phyloP scores from a whole-genome alignment of 2,888 invertebrate genomes.

The Ferdinandea cuprea region DNA sequence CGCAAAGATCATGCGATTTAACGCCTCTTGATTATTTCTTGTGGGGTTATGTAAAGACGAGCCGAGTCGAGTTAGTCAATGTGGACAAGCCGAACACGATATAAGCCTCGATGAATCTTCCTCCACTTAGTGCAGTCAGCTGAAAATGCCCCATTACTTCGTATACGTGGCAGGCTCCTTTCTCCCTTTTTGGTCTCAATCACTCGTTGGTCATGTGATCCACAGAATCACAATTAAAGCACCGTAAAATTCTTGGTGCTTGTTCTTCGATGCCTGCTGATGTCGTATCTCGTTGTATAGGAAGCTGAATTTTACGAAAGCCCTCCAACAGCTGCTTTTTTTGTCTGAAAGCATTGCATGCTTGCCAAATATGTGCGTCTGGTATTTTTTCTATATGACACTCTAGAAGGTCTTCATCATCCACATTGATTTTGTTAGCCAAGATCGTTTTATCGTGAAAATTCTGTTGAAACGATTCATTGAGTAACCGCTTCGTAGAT shows the following conservation, averaged over 20 bases:
- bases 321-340: conserved; percentile 1
- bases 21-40: too few relatives aligned
- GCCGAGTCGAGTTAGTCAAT: too few relatives aligned
- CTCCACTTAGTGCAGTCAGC: conserved; percentile 3
- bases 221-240: conserved; percentile 25
- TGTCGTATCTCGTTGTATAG: not conserved
- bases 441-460: conserved; percentile 8
- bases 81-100: too few relatives aligned
- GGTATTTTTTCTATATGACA: conserved; percentile 3
- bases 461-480: conserved; percentile 1
- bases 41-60: too few relatives aligned
- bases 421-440: conserved; percentile 2
- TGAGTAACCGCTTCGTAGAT: not conserved
- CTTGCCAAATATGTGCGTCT: not conserved
- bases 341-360: not conserved
- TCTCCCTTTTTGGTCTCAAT: conserved; percentile 38
- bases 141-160: conserved; percentile 31
- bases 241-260: not conserved
- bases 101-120: too few relatives aligned
- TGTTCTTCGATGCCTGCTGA: not conserved
- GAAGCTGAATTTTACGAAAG: conserved; percentile 1
- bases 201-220: conserved; percentile 37
- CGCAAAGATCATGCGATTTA: too few relatives aligned
- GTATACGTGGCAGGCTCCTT: conserved; percentile 37
- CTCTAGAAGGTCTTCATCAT: conserved; percentile 2